Conservation (phyloP, 2,797 vertebrate species). For the Prunella strophiata region DNA sequence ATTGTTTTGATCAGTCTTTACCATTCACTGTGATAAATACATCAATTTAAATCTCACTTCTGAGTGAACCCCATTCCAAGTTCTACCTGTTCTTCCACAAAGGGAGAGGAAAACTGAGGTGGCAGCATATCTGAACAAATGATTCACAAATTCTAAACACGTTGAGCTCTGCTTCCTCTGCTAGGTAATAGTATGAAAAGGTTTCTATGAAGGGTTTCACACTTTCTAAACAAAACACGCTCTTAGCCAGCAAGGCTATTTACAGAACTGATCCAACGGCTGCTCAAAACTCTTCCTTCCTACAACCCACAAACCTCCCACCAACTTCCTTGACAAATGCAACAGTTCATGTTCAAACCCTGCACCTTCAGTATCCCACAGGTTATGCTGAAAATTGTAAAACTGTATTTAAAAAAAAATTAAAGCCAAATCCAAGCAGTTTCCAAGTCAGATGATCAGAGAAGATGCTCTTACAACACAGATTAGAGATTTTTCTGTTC, state of each 20-base stretch:
- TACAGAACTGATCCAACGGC: slow-evolving; percentile 40
- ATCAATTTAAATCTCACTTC: not conserved
- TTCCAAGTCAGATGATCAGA: not conserved
- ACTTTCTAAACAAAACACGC: slow-evolving; percentile 5
- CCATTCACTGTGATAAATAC: not conserved
- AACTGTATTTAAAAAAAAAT: not conserved
- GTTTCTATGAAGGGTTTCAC: not conserved
- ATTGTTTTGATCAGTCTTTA: not conserved
- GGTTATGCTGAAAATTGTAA: not conserved
- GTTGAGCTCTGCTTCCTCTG: not conserved
- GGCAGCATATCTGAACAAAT: not conserved
- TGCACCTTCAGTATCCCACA: not conserved
- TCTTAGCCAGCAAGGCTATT: not conserved
- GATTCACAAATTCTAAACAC: not conserved
- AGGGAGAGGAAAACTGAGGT: not conserved
- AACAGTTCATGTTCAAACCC: not conserved
- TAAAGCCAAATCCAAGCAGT: not conserved
- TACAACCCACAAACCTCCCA: slow-evolving; percentile 11
- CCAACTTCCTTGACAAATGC: not conserved
- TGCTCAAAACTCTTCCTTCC: slow-evolving; percentile 43
- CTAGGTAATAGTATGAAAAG: not conserved
- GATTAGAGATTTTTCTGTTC: not conserved
- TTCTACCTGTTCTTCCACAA: not conserved
- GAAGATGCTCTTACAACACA: not conserved
- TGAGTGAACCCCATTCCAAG: not conserved